Evolutionary conservation across 2,113 vertebrate genomes (phyloP), one percentile per base, ranked within the genome.

Genomic region (Caranx ignobilis): DNA sequence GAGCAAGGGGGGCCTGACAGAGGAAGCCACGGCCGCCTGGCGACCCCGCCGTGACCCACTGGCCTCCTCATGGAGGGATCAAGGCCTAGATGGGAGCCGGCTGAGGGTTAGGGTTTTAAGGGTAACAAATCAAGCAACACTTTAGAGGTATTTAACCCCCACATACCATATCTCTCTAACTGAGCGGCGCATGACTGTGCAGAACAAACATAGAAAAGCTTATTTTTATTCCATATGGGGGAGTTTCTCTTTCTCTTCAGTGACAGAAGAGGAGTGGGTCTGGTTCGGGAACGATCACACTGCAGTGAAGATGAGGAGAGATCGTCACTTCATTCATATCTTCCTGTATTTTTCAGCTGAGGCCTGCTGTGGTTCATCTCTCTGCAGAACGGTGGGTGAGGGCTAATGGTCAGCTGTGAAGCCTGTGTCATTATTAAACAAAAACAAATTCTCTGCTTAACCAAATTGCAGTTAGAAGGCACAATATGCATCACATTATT

Each of bases 71-170:
- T 84, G 85, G 82, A 82, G 78, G 91, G 92, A 95, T 93, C 89
- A 91, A 92, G 92, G 90, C 89, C 89, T 89, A 77, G 88, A 91
- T 90, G 90, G 86, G 89, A 94, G 91, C 91, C 57, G 86, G 92
- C 89, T 91, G 84, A 92, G 90, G 94, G 94, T 94, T 92, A 93
- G 92, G 93, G 88, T 90, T 92, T 94, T 94, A 92, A 93, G 87
- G 91, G 90, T 93, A 94, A 94, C 94, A 95, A 95, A 95, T 94
- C 94, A 94, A 89, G 92, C 89, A 92, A 91, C 93, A 93, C 93
- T 94, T 94, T 92, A 91, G 82, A 87, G 90, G 81, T 87, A 88
- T 93, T 93, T 91, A 92, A 93, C 90, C 89, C 84, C 89, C 73
- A 65, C 87, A 89, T 91, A 57, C 85, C 84, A 83, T 84, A 77